Conservation (phyloP, 2,797 vertebrate species). For the Schizopygopsis malacanthus region DNA sequence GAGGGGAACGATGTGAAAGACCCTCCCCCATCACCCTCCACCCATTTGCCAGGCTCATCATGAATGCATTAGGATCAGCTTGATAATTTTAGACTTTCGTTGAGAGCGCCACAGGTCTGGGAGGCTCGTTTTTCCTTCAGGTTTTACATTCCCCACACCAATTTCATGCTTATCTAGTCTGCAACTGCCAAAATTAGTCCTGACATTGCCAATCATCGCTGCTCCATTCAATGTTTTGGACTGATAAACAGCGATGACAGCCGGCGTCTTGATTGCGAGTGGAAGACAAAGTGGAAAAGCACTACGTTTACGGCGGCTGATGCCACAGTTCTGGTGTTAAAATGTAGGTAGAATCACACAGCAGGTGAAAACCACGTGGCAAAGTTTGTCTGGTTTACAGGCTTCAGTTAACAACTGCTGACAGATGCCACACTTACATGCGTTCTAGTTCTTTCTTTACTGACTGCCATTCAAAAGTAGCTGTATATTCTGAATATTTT, state of each 20-base stretch:
- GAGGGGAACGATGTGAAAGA: neutral
- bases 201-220: constrained; percentile 55
- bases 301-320: neutral
- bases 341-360: neutral
- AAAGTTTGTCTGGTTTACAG: neutral
- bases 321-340: neutral
- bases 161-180: constrained; percentile 62
- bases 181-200: constrained; percentile 42
- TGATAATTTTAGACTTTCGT: constrained; percentile 47
- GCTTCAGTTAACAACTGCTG: neutral
- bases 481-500: neutral
- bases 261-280: neutral
- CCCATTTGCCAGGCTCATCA: constrained; percentile 1
- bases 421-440: neutral
- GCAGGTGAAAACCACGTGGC: neutral
- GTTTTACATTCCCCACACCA: constrained; percentile 40
- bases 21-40: neutral
- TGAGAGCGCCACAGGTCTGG: neutral
- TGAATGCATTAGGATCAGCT: constrained; percentile 31
- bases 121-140: constrained; percentile 27
- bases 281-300: neutral
- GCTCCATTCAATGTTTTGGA: constrained; percentile 12
- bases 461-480: neutral
- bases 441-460: neutral
- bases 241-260: constrained; percentile 36